Conservation (phyloP, 2,113 vertebrate species). For the Psittacara wagleri region DNA sequence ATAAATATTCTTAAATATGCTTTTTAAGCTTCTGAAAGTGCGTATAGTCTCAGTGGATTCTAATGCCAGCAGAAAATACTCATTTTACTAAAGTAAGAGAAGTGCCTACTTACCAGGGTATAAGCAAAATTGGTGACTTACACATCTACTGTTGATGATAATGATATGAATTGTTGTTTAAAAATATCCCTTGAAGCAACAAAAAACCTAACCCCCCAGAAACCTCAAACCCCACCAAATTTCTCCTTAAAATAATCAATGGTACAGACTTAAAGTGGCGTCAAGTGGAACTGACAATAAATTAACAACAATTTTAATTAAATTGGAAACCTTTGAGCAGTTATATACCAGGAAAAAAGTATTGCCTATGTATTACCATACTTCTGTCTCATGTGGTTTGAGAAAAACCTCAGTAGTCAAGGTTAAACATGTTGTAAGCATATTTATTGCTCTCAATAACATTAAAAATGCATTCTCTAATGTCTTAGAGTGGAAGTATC, state of each 20-base stretch:
- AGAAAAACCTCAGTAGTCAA: neutral
- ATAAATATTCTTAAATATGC: neutral
- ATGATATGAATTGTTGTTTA: neutral
- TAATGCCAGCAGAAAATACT: slow-evolving; percentile 23
- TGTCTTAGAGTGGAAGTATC: neutral
- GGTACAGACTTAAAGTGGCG: neutral
- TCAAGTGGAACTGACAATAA: neutral
- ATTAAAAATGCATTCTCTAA: neutral
- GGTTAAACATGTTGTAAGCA: neutral
- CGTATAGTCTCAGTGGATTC: neutral
- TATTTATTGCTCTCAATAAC: neutral
- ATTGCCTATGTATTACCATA: neutral
- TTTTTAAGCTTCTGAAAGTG: neutral
- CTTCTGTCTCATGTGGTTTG: neutral
- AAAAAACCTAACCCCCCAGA: neutral
- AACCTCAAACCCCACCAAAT: neutral
- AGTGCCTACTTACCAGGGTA: neutral
- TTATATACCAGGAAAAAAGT: neutral
- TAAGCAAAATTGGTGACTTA: neutral
- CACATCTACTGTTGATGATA: neutral
- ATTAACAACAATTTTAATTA: neutral
- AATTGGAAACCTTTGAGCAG: neutral
- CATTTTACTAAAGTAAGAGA: neutral
- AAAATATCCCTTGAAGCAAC: neutral
- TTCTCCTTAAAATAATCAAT: neutral